Base-by-base conservation (phyloP, 2,888 invertebrate genomes). In the Megamerina dolium region DNA sequence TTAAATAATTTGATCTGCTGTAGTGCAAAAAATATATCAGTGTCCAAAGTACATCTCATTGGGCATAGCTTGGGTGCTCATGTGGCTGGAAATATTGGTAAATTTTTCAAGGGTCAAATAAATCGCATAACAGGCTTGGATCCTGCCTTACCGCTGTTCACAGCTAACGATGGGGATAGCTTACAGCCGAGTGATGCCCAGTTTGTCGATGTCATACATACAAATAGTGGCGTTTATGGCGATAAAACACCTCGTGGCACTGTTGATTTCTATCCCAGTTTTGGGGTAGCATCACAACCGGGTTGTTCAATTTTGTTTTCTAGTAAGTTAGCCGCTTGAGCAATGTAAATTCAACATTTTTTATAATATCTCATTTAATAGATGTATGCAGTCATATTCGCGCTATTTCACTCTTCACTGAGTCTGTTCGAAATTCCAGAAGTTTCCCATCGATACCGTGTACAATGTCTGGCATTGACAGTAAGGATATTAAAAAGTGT, bases 61-160 rank as follows among this genome's bases (percentile, higher is more conserved):
- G 71, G 72, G 0, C 71, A 72, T 37, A 70, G 70, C 37, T 43
- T 72, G 39, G 72, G 71, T 2, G 69, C 70, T 0, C 72, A 72
- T 23, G 51, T 56, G 1, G 67, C 63, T 0, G 70, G 70, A 0
- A 51, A 59, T 39, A 58, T 70, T 12, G 72, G 68, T 0, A 53
- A 51, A 2, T 54, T 60, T 42, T 70, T 70, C 18, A 64, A 68
- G 50, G 67, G 71, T 3, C 52, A 48, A 1, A 27, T 72, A 21
- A 63, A 61, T 2, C 61, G 70, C 8, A 56, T 70, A 3, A 70
- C 69, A 0, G 72, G 68, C 0, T 37, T 72, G 3, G 72, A 72
- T 59, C 70, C 73, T 0, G 72, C 72, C 0, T 37, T 63, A n/a
- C 72, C 72, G 0, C 53, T 72, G 0, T 72, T 72, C 42, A 49